Conservation (phyloP, 2,113 vertebrate genomes). For the Bungarus multicinctus region DNA sequence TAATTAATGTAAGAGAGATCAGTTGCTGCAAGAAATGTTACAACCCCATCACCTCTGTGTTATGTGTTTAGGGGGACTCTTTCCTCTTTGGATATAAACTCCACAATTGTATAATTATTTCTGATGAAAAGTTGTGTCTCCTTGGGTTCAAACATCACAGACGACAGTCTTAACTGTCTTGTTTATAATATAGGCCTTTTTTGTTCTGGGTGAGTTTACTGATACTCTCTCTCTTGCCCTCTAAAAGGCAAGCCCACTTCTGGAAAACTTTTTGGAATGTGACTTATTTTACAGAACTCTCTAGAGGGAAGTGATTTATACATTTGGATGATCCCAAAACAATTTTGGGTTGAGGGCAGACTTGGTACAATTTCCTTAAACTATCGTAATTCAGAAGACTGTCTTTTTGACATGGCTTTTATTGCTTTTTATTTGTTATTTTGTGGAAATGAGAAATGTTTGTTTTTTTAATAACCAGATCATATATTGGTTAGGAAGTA, state of each 20-base stretch:
- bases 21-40: conserved; percentile 74
- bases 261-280: not conserved
- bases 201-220: conserved; percentile 50
- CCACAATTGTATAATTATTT: conserved; percentile 66
- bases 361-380: not conserved
- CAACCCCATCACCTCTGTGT: conserved; percentile 74
- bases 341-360: not conserved
- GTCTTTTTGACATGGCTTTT: not conserved
- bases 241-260: conserved; percentile 23
- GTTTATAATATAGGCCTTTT: conserved; percentile 63
- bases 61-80: conserved; percentile 75
- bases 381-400: not conserved
- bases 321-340: not conserved
- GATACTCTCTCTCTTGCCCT: conserved; percentile 7
- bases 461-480: not conserved
- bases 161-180: conserved; percentile 72
- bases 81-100: conserved; percentile 73
- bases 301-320: not conserved
- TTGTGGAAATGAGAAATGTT: not conserved
- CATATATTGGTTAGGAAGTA: too few relatives aligned
- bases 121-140: conserved; percentile 72
- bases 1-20: conserved; percentile 71
- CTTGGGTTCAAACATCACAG: conserved; percentile 73
- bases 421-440: not conserved
- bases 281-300: not conserved